phyloP scores from a whole-genome alignment of 92 coral and sea anemone genomes.

The Galaxea fascicularis region DNA sequence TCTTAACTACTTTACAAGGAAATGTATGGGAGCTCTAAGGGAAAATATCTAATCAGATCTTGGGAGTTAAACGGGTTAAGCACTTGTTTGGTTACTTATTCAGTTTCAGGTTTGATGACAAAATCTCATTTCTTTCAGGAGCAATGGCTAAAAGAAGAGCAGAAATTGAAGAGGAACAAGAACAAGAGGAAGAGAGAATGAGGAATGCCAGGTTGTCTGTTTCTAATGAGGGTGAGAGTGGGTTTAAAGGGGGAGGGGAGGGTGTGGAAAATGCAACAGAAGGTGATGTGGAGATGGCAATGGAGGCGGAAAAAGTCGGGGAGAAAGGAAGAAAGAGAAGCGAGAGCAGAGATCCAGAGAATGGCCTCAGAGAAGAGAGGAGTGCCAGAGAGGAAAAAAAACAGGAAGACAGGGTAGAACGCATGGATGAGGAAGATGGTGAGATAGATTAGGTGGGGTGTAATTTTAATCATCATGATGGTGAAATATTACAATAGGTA shows the following conservation, averaged over 20 bases:
- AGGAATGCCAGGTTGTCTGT: conserved; percentile 78
- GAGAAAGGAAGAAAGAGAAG: conserved; percentile 54
- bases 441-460: conserved; percentile 28
- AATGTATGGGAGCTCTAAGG: too few relatives aligned
- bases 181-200: conserved; percentile 70
- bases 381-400: conserved; percentile 22
- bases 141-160: conserved; percentile 89
- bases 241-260: conserved; percentile 62
- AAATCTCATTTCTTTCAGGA: conserved; percentile 51
- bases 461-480: too few relatives aligned
- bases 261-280: conserved; percentile 40
- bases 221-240: conserved; percentile 77
- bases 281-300: conserved; percentile 69
- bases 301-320: conserved; percentile 27
- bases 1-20: too few relatives aligned
- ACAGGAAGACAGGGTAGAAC: conserved; percentile 55
- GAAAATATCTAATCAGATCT: too few relatives aligned
- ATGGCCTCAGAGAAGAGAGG: conserved; percentile 33
- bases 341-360: conserved; percentile 26
- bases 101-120: not conserved
- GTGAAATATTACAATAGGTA: not conserved
- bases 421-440: conserved; percentile 65
- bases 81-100: too few relatives aligned
- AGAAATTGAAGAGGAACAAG: conserved; percentile 85
- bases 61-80: too few relatives aligned